Evolutionary conservation across 2,797 vertebrate species (phyloP), one percentile per base, ranked within the genome.

Genomic region (Eupleurogrammus muticus): DNA sequence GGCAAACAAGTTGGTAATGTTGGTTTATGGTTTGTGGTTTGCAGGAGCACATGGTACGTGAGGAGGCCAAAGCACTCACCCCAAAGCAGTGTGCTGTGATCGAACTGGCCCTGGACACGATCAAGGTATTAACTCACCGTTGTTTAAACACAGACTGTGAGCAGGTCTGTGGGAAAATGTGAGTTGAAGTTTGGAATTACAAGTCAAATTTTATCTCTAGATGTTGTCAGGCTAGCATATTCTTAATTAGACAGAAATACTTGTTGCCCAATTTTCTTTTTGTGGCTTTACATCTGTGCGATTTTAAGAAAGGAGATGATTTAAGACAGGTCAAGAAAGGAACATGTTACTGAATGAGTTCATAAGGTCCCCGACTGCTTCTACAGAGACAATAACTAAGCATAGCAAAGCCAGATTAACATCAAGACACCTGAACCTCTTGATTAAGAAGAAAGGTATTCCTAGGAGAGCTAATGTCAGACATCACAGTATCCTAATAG

Each of bases 61-160:
- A 99, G 78, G 97, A 99, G 85, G 97, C 98, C 69, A 99, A 98
- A 80, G 97, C 97, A 8, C 92, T 99, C 75, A 95, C 97, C 8
- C 98, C 98, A 0, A 99, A 99, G 84, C 97, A 99, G 54, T 99
- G 97, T n/a, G 97, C 98, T 0, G 98, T 99, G 50, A 97, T 99
- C 32, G 98, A 99, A 79, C 92, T 99, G 79, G 97, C 97, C 0
- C 90, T 99, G 89, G 98, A 99, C 83, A 99, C 98, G 85, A 99
- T 99, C 91, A 99, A 99, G 97, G 98, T 98, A 85, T 59, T 48
- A 24, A 36, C 38, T 50, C 28, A 8, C 23, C 20, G 1, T 34
- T 48, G 34, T n/a, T 17, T 23, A 11, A 8, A 11, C 4, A 20
- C 49, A 44, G 4, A 5, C 7, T 11, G 36, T 20, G 12, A 5